phyloP scores from a whole-genome alignment of 1,140 invertebrate species.

The Hyposmocoma kahamanoa region DNA sequence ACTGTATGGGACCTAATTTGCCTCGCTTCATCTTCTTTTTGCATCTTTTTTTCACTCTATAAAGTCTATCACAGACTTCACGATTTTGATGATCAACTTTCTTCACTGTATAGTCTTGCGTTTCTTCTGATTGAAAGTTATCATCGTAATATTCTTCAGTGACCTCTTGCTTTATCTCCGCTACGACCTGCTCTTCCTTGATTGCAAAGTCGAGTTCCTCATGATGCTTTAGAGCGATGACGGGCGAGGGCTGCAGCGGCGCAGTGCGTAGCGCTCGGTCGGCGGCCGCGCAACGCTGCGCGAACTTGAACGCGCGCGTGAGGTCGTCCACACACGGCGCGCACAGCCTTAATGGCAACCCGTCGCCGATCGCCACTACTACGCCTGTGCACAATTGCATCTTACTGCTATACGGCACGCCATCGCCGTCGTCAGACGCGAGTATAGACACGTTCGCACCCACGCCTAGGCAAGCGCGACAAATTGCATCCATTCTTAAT shows the following conservation, averaged over 20 bases:
- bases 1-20: conserved; percentile 33
- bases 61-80: conserved; percentile 12
- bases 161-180: neutral
- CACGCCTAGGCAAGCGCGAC: too few relatives aligned
- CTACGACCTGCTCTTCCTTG: neutral
- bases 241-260: conserved; percentile 19
- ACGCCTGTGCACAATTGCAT: too few relatives aligned
- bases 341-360: conserved; percentile 48
- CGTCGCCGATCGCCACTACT: too few relatives aligned
- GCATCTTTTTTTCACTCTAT: conserved; percentile 19
- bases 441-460: too few relatives aligned
- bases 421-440: too few relatives aligned
- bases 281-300: conserved; percentile 50
- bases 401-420: too few relatives aligned
- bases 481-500: too few relatives aligned
- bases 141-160: neutral
- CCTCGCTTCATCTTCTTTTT: conserved; percentile 10
- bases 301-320: conserved; percentile 40
- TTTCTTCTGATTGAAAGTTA: neutral
- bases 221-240: conserved; percentile 24
- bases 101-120: conserved; percentile 9
- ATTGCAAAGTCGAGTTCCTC: conserved; percentile 15
- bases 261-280: conserved; percentile 39
- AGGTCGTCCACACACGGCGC: conserved; percentile 41
- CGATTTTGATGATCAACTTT: conserved; percentile 6